Evolutionary conservation across 2,113 vertebrate species (phyloP).

Genomic region (Malaclemys terrapin): DNA sequence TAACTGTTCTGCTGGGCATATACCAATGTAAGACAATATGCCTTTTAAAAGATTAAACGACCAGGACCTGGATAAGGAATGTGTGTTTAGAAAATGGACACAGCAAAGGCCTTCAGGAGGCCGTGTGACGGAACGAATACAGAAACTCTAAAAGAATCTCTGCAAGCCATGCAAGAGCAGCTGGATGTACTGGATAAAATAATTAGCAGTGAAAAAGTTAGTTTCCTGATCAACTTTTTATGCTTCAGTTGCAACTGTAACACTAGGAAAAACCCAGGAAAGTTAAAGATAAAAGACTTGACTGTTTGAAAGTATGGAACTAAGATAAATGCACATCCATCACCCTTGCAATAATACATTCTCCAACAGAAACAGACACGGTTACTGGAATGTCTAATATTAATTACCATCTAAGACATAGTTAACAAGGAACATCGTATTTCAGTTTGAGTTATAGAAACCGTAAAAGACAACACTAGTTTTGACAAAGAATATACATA

Average conservation of each 20-base stretch:
- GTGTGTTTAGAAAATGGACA: neutral
- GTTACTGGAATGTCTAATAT: too few relatives aligned
- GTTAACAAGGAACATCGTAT: neutral
- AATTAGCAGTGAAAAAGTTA: neutral
- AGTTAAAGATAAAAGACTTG: neutral
- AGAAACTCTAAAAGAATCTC: neutral
- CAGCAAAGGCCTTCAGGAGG: neutral
- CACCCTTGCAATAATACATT: too few relatives aligned
- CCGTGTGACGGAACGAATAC: too few relatives aligned
- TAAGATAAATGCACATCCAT: too few relatives aligned
- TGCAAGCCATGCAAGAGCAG: neutral
- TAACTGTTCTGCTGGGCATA: neutral
- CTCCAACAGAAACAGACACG: too few relatives aligned
- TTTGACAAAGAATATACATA: neutral
- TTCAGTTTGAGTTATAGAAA: neutral
- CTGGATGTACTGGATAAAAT: neutral
- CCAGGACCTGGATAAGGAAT: neutral
- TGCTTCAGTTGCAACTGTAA: neutral
- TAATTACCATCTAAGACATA: neutral
- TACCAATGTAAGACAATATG: neutral
- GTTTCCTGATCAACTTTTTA: neutral
- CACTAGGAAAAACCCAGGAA: neutral
- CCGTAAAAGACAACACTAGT: neutral
- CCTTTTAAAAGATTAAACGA: neutral
- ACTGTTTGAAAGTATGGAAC: neutral